These are phyloP conservation scores for Oreonectes daqikongensis DNA, from an alignment of 2,797 vertebrate genomes.

Conservation along the genomic window DNA sequence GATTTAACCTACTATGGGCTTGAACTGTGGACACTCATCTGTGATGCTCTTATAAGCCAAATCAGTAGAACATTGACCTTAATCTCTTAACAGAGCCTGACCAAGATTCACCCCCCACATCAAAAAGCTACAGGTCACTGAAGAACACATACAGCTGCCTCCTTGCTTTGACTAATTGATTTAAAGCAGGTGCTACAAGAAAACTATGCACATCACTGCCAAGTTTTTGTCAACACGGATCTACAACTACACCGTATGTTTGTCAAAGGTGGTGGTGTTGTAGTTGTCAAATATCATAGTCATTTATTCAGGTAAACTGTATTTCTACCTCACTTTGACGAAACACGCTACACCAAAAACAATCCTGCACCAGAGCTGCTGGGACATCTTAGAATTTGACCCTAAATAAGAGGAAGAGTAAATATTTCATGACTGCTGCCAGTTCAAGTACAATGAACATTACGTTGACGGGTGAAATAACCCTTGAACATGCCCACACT, in stretches of 20 bases:
- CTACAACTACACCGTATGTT: neutral
- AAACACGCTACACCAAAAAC: neutral
- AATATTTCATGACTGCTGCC: slow-evolving; percentile 49
- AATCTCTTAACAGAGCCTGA: slow-evolving; percentile 47
- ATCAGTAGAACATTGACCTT: slow-evolving; percentile 44
- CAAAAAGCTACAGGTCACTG: slow-evolving; percentile 17
- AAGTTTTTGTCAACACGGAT: slow-evolving; percentile 12
- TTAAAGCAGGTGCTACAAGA: neutral
- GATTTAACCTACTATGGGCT: neutral
- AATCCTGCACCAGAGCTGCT: neutral
- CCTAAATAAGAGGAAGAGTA: slow-evolving; percentile 14
- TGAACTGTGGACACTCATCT: slow-evolving; percentile 29
- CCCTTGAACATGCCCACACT: slow-evolving; percentile 18
- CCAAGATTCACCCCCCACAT: slow-evolving; percentile 3
- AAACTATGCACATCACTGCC: slow-evolving; percentile 8
- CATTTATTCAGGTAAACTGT: neutral
- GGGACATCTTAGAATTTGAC: slow-evolving; percentile 26
- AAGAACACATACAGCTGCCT: slow-evolving; percentile 5
- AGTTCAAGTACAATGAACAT: slow-evolving; percentile 16
- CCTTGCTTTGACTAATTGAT: neutral
- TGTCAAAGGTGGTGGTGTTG: neutral
- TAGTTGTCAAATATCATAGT: neutral
- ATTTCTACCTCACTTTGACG: neutral
- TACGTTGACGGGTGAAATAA: slow-evolving; percentile 9
- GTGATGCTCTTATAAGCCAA: slow-evolving; percentile 4